A percentile compares a stretch with the other conserved stretches of the same genome.
Conservation (phyloP, 1,140 invertebrate species). For the Ceratoteleas bidentatus region DNA sequence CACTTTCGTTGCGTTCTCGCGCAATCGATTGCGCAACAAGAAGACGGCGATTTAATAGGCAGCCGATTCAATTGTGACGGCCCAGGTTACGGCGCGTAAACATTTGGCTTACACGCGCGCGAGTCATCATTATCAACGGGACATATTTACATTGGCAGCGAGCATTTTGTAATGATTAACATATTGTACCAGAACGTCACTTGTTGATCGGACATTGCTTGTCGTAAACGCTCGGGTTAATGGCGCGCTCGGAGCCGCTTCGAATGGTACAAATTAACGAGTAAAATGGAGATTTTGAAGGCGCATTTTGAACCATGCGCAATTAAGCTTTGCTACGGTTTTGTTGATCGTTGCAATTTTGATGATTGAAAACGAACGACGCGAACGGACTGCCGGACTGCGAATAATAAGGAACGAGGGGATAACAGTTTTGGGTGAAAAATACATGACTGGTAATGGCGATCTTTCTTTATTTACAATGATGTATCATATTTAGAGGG, state of each 20-base stretch:
- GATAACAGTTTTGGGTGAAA: no score
- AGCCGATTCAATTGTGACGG: conserved; percentile 28
- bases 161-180: conserved; percentile 53
- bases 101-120: conserved; percentile 39
- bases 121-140: conserved; percentile 42
- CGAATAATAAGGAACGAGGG: no score
- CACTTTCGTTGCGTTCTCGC: conserved; percentile 28
- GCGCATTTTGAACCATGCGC: no score
- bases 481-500: no score
- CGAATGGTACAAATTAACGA: background rate
- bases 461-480: no score
- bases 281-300: no score
- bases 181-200: conserved; percentile 41
- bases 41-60: conserved; percentile 48
- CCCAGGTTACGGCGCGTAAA: conserved; percentile 36
- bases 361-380: no score
- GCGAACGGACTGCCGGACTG: no score
- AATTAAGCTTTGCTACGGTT: no score
- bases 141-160: conserved; percentile 44
- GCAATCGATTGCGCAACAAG: conserved; percentile 35
- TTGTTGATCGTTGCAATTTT: no score
- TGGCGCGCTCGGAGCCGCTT: background rate
- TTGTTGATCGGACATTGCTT: conserved; percentile 30
- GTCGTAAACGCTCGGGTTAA: conserved; percentile 31
- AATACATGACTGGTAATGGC: no score